Evolutionary conservation across 1,140 invertebrate species (phyloP).

Genomic region (Rhysida immarginata): DNA sequence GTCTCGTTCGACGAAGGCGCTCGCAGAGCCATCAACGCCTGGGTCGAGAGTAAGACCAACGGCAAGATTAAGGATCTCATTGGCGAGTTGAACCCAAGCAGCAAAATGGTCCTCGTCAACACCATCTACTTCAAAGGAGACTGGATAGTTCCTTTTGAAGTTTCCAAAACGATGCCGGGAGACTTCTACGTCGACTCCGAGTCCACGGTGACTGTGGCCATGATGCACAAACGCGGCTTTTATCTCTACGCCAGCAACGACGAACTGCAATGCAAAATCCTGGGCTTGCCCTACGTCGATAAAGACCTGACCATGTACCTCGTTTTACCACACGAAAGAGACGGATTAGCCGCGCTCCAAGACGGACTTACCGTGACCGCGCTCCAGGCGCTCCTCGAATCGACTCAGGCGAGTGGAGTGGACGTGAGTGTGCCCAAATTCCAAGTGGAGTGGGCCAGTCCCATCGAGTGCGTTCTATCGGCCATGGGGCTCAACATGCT

Average conservation of each 20-base stretch:
- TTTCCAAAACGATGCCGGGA: constrained; percentile 34
- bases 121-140: constrained; percentile 63
- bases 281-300: constrained; percentile 54
- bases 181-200: constrained; percentile 38
- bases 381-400: constrained; percentile 35
- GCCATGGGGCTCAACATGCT: constrained; percentile 48
- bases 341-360: constrained; percentile 33
- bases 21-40: constrained; percentile 45
- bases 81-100: constrained; percentile 16
- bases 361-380: constrained; percentile 14
- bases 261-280: constrained; percentile 50
- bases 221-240: constrained; percentile 46
- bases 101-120: constrained; percentile 49
- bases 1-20: constrained; percentile 46
- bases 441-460: constrained; percentile 47
- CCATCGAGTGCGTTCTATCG: constrained; percentile 42
- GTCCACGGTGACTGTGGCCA: constrained; percentile 35
- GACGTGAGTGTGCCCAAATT: constrained; percentile 58
- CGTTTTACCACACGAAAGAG: constrained; percentile 44
- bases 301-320: constrained; percentile 30
- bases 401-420: constrained; percentile 32
- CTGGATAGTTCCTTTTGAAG: constrained; percentile 51
- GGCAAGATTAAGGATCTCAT: constrained; percentile 46
- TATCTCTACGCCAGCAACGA: constrained; percentile 47
- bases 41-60: constrained; percentile 52